These are phyloP conservation scores for Paradoxurus hermaphroditus DNA, from an alignment of 2,113 vertebrate species.

Conservation along the genomic window DNA sequence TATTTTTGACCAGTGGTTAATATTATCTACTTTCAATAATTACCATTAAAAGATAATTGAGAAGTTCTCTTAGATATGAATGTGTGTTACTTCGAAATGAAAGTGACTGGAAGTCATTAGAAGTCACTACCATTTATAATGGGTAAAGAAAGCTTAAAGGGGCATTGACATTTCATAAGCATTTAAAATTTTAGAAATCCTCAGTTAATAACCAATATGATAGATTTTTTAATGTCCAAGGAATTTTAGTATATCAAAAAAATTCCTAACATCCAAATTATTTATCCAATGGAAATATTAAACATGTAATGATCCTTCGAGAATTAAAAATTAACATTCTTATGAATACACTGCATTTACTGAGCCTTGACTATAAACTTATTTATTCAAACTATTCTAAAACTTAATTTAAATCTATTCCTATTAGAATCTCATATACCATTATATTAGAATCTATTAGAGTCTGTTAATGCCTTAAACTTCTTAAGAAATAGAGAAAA, in stretches of 20 bases:
- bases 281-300: background rate
- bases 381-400: background rate
- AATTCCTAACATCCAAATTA: background rate
- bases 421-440: background rate
- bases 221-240: background rate
- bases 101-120: background rate
- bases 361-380: background rate
- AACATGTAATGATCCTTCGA: background rate
- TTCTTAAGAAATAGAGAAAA: background rate
- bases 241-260: background rate
- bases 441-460: background rate
- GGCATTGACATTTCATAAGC: background rate
- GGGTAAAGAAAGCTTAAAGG: background rate
- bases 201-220: background rate
- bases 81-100: background rate
- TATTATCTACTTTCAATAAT: background rate
- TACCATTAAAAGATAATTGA: constrained; percentile 2
- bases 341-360: background rate
- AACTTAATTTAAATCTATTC: background rate
- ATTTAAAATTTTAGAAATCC: background rate
- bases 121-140: background rate
- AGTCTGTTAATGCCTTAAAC: background rate
- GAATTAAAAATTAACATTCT: background rate
- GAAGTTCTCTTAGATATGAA: background rate
- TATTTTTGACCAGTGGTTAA: background rate